Percentiles rank a stretch among this genome's conserved stretches.
These are phyloP conservation scores for Oithona nana DNA, from an alignment of 2,888 invertebrate species.

Conservation along the genomic window DNA sequence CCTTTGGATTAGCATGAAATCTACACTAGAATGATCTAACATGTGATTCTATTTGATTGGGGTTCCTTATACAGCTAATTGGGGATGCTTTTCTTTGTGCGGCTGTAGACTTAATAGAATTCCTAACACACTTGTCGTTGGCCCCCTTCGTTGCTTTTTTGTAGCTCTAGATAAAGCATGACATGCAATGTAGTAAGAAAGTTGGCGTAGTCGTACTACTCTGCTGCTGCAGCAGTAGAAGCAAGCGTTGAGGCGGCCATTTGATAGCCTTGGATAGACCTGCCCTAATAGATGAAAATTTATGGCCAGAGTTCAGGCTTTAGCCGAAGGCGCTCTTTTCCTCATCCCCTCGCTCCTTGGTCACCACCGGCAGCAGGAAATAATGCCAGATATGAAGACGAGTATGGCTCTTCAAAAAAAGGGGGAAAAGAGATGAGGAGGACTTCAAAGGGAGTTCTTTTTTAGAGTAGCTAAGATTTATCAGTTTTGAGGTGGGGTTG, in stretches of 20 bases:
- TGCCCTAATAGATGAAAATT: background rate
- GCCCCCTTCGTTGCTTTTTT: too few species aligned
- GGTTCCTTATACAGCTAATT: too few species aligned
- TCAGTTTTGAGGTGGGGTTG: background rate
- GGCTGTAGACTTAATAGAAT: too few species aligned
- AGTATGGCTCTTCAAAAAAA: background rate
- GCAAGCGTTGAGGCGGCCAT: background rate
- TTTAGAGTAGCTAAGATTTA: background rate
- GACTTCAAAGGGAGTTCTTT: background rate
- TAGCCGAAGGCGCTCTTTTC: background rate
- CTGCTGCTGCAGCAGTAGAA: too few species aligned
- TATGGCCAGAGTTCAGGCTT: background rate
- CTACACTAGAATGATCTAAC: too few species aligned
- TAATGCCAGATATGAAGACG: background rate
- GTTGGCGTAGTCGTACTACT: background rate
- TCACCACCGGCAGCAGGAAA: background rate
- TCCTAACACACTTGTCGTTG: too few species aligned
- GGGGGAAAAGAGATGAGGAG: background rate
- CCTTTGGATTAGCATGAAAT: too few species aligned
- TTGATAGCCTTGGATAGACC: constrained; percentile 10
- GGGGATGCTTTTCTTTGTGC: too few species aligned
- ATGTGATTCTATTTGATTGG: too few species aligned
- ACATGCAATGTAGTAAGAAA: background rate
- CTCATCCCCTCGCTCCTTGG: background rate
- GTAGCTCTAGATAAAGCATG: too few species aligned